Conservation (phyloP, 1,140 invertebrate species). For the Pachyrhynchus sulphureomaculatus region DNA sequence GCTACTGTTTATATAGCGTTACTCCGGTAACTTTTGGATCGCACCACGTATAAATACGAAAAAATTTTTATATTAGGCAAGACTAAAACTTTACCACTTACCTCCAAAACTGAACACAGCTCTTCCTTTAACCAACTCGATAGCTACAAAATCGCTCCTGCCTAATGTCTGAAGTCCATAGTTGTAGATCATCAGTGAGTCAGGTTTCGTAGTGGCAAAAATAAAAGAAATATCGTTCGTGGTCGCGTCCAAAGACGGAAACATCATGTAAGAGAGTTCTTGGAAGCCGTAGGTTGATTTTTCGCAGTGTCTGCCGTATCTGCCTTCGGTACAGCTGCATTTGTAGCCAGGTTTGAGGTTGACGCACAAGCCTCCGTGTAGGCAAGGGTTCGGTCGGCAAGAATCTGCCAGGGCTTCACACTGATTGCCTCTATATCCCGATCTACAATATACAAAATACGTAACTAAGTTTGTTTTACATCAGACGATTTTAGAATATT, state of each 20-base stretch:
- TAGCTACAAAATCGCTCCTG: constrained; percentile 87
- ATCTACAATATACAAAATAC: constrained; percentile 38
- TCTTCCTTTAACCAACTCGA: constrained; percentile 81
- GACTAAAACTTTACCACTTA: no score
- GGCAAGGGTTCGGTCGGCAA: constrained; percentile 86
- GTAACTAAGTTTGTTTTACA: neutral
- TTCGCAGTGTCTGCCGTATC: constrained; percentile 90
- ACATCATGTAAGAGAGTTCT: constrained; percentile 86
- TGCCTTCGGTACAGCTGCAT: constrained; percentile 82
- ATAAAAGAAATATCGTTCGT: constrained; percentile 90
- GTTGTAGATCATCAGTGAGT: constrained; percentile 87
- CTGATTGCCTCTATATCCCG: constrained; percentile 83
- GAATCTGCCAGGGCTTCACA: constrained; percentile 85
- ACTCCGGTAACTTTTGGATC: no score
- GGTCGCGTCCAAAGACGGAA: constrained; percentile 78
- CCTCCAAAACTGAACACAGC: constrained; percentile 87
- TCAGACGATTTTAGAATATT: no score
- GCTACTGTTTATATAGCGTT: no score
- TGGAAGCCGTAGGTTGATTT: constrained; percentile 86
- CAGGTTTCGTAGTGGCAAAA: constrained; percentile 85
- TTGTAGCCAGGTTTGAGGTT: constrained; percentile 80
- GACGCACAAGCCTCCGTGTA: constrained; percentile 82
- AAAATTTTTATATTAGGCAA: no score
- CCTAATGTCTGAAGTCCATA: constrained; percentile 84
- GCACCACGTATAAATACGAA: no score